Percentiles rank a stretch among this genome's conserved stretches.
These are phyloP conservation scores for Brachionus angularis DNA, from an alignment of 1,140 invertebrate species.

Conservation along the genomic window DNA sequence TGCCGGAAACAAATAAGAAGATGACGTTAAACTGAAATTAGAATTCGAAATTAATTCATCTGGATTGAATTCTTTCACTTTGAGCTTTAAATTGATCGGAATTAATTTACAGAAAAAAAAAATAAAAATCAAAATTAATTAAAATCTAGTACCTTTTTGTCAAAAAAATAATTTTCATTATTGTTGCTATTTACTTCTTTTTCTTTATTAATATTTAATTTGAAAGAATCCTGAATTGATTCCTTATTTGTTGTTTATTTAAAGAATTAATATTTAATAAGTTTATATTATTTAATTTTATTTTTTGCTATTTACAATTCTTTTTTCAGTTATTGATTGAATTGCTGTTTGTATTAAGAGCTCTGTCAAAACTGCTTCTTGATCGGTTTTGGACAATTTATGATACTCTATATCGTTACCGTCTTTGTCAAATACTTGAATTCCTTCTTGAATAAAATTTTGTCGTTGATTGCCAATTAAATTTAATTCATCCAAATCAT, in stretches of 20 bases:
- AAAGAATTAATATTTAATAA: background rate
- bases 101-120: too few relatives aligned
- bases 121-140: too few relatives aligned
- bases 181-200: too few relatives aligned
- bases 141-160: too few relatives aligned
- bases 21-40: background rate
- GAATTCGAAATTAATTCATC: conserved; percentile 13
- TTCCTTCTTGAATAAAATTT: conserved; percentile 45
- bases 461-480: background rate
- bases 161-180: too few relatives aligned
- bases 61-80: conserved; percentile 11
- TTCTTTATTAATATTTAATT: too few relatives aligned
- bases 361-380: conserved; percentile 55
- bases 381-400: conserved; percentile 49
- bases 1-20: conserved; percentile 9
- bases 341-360: conserved; percentile 58
- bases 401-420: conserved; percentile 50
- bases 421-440: conserved; percentile 45
- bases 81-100: too few relatives aligned
- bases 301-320: conserved; percentile 48
- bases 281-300: background rate
- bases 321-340: conserved; percentile 54
- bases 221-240: too few relatives aligned
- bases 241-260: too few relatives aligned
- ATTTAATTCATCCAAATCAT: background rate